phyloP scores from a whole-genome alignment of 2,888 invertebrate species.

The Choreutis nemorana region DNA sequence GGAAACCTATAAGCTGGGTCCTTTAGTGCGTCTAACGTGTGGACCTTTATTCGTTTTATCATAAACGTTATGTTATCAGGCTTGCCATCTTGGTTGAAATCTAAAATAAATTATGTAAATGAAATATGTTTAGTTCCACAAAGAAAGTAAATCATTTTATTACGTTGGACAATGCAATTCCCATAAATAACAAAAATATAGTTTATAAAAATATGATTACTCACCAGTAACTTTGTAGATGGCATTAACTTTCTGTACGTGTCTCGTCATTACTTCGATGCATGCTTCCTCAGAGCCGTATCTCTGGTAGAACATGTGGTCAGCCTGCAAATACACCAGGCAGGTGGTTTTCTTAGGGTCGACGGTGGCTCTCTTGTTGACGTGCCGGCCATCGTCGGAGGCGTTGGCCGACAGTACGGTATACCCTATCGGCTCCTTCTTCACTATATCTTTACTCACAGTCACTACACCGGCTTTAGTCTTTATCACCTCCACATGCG shows the following conservation, averaged over 20 bases:
- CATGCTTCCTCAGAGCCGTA: conserved; percentile 94
- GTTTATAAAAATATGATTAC: conserved; percentile 11
- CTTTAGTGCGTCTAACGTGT: conserved; percentile 84
- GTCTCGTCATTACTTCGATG: conserved; percentile 93
- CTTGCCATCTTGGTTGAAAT: conserved; percentile 92
- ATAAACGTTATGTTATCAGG: conserved; percentile 94
- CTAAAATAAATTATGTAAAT: conserved; percentile 54
- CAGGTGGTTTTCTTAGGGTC: conserved; percentile 93
- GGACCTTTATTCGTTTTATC: conserved; percentile 95
- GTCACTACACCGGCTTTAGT: conserved; percentile 72
- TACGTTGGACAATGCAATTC: too few species aligned
- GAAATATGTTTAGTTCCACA: neutral
- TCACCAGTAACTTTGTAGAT: conserved; percentile 86
- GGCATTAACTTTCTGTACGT: conserved; percentile 92
- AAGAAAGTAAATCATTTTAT: neutral
- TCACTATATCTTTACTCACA: conserved; percentile 70
- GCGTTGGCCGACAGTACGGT: conserved; percentile 52
- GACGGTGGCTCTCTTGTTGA: conserved; percentile 73
- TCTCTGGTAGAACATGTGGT: conserved; percentile 94
- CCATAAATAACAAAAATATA: too few species aligned
- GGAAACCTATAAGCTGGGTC: conserved; percentile 90
- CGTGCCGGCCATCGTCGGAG: conserved; percentile 66
- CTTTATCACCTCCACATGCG: conserved; percentile 72
- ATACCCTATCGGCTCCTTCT: conserved; percentile 63
- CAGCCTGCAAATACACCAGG: conserved; percentile 94